Evolutionary conservation across 2,888 invertebrate genomes (phyloP).

Genomic region (Sacculina carcini): DNA sequence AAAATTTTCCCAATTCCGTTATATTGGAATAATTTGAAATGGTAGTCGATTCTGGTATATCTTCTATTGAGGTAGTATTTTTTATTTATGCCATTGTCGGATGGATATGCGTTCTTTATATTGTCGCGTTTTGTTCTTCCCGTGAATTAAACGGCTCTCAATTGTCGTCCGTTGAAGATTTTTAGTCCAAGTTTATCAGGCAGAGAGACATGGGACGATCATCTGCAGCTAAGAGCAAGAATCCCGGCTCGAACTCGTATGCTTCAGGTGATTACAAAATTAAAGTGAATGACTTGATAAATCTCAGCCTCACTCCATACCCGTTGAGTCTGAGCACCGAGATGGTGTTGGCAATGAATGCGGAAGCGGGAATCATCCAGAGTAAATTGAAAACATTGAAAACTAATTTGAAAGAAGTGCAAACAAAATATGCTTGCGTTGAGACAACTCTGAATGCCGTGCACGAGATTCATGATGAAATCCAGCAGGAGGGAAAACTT

Average conservation of each 20-base stretch:
- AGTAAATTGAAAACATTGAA: background rate
- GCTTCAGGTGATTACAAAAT: background rate
- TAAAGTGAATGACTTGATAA: background rate
- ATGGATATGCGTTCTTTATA: too few relatives aligned
- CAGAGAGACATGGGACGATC: background rate
- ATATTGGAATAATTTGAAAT: too few relatives aligned
- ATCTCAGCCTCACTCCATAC: constrained; percentile 12
- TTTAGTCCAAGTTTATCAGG: too few relatives aligned
- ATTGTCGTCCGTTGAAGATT: too few relatives aligned
- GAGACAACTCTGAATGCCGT: constrained; percentile 12
- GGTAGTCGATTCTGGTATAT: too few relatives aligned
- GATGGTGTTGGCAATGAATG: constrained; percentile 14
- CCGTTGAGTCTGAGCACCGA: constrained; percentile 14
- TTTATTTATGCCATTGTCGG: too few relatives aligned
- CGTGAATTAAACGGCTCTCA: too few relatives aligned
- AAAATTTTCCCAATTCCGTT: too few relatives aligned
- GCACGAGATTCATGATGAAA: constrained; percentile 11
- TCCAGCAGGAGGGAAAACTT: constrained; percentile 13
- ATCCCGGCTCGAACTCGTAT: background rate
- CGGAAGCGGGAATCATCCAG: constrained; percentile 14
- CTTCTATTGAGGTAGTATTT: too few relatives aligned
- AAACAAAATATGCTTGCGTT: background rate
- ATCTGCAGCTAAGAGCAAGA: background rate
- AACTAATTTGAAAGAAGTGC: background rate
- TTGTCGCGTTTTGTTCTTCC: too few relatives aligned